phyloP scores from a whole-genome alignment of 2,113 vertebrate species.

The Lanius collurio region DNA sequence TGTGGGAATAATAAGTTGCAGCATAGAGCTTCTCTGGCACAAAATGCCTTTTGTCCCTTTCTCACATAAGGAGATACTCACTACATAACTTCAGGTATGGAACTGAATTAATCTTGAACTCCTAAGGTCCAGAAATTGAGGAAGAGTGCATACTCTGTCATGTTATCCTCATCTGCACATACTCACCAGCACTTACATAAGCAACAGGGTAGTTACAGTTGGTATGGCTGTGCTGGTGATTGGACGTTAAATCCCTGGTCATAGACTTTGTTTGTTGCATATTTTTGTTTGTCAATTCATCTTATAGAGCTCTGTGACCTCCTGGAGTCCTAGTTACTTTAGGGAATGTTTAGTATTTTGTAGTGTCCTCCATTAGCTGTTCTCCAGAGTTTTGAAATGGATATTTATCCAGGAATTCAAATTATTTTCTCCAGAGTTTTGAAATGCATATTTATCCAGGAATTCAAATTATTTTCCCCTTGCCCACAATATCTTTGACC shows the following conservation, averaged over 20 bases:
- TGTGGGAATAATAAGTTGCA: background rate
- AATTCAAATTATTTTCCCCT: background rate
- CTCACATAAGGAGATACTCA: background rate
- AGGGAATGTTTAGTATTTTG: background rate
- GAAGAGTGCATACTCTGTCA: background rate
- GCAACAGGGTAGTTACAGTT: background rate
- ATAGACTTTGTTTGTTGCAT: background rate
- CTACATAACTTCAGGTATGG: background rate
- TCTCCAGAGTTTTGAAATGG: background rate
- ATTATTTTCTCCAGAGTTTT: background rate
- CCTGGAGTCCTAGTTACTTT: background rate
- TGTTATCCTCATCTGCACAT: fast-evolving
- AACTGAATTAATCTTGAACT: background rate
- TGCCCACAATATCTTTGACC: background rate
- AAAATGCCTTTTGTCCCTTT: background rate
- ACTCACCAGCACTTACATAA: background rate
- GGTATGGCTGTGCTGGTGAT: background rate
- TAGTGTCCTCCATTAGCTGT: background rate
- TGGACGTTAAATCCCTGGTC: background rate
- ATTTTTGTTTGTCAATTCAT: background rate
- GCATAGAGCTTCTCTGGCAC: background rate
- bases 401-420: background rate
- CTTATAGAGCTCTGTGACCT: background rate
- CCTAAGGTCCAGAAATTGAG: background rate
- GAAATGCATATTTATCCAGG: background rate